These are phyloP conservation scores for Malurus elegans DNA, from an alignment of 2,113 vertebrate genomes.

Conservation along the genomic window DNA sequence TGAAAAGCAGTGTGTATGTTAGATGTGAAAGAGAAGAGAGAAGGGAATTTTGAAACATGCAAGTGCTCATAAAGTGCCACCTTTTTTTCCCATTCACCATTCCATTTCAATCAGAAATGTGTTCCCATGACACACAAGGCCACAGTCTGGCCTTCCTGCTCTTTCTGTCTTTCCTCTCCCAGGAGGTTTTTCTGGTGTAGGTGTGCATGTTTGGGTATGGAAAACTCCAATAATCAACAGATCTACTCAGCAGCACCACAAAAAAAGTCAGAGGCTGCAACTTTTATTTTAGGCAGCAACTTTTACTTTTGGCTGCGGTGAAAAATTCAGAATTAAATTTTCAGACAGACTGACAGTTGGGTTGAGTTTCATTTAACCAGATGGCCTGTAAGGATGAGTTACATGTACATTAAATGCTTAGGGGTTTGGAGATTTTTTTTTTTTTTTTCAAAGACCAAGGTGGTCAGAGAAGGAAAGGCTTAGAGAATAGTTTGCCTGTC, in stretches of 20 bases:
- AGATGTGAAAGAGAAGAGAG: neutral
- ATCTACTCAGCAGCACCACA: neutral
- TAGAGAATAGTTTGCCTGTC: neutral
- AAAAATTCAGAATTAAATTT: neutral
- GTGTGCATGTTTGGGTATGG: neutral
- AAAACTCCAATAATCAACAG: neutral
- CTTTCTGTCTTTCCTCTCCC: neutral
- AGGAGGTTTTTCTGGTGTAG: neutral
- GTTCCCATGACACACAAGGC: neutral
- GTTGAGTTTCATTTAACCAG: neutral
- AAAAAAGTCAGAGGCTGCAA: neutral
- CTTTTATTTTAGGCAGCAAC: neutral
- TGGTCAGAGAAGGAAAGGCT: neutral
- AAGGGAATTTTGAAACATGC: neutral
- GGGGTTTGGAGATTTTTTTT: neutral
- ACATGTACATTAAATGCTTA: neutral
- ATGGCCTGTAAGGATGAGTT: neutral
- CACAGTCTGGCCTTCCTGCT: neutral
- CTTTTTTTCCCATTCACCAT: neutral
- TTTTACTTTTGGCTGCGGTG: neutral
- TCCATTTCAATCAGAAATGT: neutral
- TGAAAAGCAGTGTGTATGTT: neutral
- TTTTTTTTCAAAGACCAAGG: neutral
- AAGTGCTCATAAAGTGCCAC: fast-evolving
- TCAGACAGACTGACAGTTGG: neutral